Conservation (phyloP, 2,113 vertebrate species). For the Herpailurus yagouaroundi region DNA sequence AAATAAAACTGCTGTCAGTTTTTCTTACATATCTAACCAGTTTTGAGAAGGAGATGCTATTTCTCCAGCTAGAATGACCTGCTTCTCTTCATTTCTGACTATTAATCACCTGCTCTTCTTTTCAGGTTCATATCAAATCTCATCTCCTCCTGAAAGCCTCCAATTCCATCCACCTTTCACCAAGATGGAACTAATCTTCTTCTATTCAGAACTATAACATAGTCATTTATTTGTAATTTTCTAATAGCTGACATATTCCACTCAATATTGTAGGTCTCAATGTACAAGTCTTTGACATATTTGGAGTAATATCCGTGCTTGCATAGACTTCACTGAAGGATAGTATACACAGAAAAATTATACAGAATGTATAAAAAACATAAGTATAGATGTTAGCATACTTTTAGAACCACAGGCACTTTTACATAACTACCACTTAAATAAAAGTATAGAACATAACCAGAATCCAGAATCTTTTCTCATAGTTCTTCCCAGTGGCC, state of each 20-base stretch:
- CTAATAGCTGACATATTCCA: neutral
- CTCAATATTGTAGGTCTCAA: neutral
- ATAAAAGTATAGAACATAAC: neutral
- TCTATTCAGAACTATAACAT: neutral
- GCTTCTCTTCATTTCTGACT: neutral
- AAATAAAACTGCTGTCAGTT: neutral
- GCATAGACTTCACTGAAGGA: neutral
- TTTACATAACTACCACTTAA: neutral
- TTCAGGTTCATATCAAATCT: neutral
- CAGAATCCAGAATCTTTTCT: neutral
- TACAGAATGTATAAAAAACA: neutral
- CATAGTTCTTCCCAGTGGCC: neutral
- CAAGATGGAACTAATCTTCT: neutral
- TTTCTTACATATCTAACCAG: neutral
- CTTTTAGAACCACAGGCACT: neutral
- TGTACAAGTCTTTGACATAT: neutral
- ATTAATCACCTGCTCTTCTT: neutral
- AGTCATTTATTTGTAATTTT: constrained; percentile 23
- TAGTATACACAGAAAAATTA: neutral
- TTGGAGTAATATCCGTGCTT: neutral
- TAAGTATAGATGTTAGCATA: neutral
- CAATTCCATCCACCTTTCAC: neutral
- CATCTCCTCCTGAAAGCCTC: neutral
- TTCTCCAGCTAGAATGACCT: neutral
- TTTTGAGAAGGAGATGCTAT: neutral